phyloP scores from a whole-genome alignment of 2,888 invertebrate genomes.

The Ennomos fuscantarius region DNA sequence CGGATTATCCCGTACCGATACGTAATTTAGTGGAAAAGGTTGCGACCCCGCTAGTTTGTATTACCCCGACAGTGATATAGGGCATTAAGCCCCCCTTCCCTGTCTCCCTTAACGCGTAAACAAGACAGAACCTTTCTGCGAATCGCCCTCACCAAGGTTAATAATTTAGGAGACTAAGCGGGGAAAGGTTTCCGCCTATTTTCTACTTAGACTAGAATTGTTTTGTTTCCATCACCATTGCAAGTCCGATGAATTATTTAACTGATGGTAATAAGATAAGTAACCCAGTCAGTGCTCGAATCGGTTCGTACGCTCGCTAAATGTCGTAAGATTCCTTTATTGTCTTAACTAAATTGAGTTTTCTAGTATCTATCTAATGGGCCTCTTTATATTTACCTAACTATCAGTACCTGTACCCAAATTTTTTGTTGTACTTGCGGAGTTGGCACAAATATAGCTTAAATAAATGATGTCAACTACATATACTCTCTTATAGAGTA shows the following conservation, averaged over 20 bases:
- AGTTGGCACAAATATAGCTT: too few relatives aligned
- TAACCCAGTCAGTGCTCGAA: neutral
- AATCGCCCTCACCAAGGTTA: conserved; percentile 79
- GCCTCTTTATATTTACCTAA: too few relatives aligned
- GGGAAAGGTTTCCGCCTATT: conserved; percentile 69
- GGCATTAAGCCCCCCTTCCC: conserved; percentile 82
- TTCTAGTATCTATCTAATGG: neutral
- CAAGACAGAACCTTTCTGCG: conserved; percentile 82
- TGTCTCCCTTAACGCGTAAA: conserved; percentile 83
- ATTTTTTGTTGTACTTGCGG: neutral
- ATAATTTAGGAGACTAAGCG: conserved; percentile 82
- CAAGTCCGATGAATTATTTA: conserved; percentile 62
- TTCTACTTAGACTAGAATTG: conserved; percentile 74
- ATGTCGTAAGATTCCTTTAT: neutral
- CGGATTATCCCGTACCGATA: conserved; percentile 82
- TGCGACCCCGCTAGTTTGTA: conserved; percentile 82
- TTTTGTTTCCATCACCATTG: conserved; percentile 67
- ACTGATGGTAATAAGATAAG: conserved; percentile 24
- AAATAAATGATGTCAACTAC: too few relatives aligned
- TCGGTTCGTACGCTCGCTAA: neutral
- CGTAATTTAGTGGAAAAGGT: conserved; percentile 84
- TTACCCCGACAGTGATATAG: conserved; percentile 83
- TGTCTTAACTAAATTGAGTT: conserved; percentile 4
- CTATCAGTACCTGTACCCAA: too few relatives aligned
- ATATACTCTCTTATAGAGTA: too few relatives aligned